A percentile compares a stretch with the other conserved stretches of the same genome.
Evolutionary conservation across 2,797 vertebrate genomes (phyloP).

Genomic region (Pelodytes ibericus): DNA sequence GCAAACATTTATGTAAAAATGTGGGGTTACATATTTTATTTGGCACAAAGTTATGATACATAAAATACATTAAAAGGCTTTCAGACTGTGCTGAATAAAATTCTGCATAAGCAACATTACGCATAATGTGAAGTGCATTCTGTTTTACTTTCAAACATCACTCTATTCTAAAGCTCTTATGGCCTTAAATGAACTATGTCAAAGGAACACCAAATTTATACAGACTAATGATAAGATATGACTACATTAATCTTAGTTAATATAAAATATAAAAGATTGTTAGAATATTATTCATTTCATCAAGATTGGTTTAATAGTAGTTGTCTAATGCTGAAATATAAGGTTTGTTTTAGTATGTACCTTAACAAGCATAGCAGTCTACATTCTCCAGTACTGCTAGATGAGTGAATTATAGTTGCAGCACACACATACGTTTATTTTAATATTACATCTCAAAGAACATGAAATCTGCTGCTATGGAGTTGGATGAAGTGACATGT

Average conservation of each 20-base stretch:
- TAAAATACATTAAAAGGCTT: slow-evolving; percentile 28
- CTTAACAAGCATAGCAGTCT: too few relatives aligned
- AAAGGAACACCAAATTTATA: neutral
- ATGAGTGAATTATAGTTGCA: too few relatives aligned
- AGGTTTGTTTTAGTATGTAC: too few relatives aligned
- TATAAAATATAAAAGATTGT: too few relatives aligned
- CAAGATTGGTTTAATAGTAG: too few relatives aligned
- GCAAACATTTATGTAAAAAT: slow-evolving; percentile 6
- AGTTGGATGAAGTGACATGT: too few relatives aligned
- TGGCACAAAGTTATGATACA: slow-evolving; percentile 24
- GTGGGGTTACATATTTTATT: slow-evolving; percentile 35
- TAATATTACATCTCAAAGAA: too few relatives aligned
- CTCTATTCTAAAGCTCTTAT: neutral
- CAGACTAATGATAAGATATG: neutral
- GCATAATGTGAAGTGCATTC: slow-evolving; percentile 8
- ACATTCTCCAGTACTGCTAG: too few relatives aligned
- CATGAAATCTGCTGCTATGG: too few relatives aligned
- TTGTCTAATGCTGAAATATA: too few relatives aligned
- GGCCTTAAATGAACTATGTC: neutral
- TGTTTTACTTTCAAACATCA: neutral
- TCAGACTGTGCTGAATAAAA: slow-evolving; percentile 11
- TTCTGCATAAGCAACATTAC: slow-evolving; percentile 12
- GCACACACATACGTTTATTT: too few relatives aligned
- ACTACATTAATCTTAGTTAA: neutral
- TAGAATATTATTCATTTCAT: too few relatives aligned